These are phyloP conservation scores for Aphaenogaster ashmeadi DNA, from an alignment of 1,140 invertebrate genomes.

Conservation along the genomic window DNA sequence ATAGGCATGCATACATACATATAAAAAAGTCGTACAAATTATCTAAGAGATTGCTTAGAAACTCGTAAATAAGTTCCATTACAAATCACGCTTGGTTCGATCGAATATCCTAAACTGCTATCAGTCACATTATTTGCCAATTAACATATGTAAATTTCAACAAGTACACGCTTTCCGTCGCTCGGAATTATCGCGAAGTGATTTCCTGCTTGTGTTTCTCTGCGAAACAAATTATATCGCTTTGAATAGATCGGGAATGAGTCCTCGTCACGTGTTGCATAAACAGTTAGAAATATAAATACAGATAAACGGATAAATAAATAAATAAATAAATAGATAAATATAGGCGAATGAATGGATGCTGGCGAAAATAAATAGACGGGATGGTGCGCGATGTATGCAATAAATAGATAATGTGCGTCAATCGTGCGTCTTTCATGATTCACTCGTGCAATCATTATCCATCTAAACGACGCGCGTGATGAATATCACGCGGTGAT, in stretches of 20 bases:
- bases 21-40: not conserved
- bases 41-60: not conserved
- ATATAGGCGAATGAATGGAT: slow-evolving; percentile 32
- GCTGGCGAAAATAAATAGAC: slow-evolving; percentile 45
- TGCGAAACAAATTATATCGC: not conserved
- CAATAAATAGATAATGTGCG: slow-evolving; percentile 32
- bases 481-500: slow-evolving; percentile 31
- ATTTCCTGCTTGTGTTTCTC: not conserved
- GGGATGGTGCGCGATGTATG: not conserved
- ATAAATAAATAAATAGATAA: slow-evolving; percentile 38
- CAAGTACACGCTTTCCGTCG: not conserved
- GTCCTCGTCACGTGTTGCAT: not conserved
- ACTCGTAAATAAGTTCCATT: not conserved
- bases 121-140: slow-evolving; percentile 23
- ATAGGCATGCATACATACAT: not conserved
- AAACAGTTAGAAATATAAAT: slow-evolving; percentile 26
- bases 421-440: slow-evolving; percentile 36
- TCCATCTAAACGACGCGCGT: slow-evolving; percentile 28
- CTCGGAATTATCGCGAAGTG: slow-evolving; percentile 10
- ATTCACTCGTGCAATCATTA: slow-evolving; percentile 47
- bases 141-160: slow-evolving; percentile 40
- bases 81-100: not conserved
- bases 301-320: slow-evolving; percentile 7
- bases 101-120: not conserved
- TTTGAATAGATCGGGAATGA: not conserved